Evolutionary conservation across 2,797 vertebrate genomes (phyloP), one percentile per base, ranked within the genome.

Genomic region (Ctenopoma multispine): DNA sequence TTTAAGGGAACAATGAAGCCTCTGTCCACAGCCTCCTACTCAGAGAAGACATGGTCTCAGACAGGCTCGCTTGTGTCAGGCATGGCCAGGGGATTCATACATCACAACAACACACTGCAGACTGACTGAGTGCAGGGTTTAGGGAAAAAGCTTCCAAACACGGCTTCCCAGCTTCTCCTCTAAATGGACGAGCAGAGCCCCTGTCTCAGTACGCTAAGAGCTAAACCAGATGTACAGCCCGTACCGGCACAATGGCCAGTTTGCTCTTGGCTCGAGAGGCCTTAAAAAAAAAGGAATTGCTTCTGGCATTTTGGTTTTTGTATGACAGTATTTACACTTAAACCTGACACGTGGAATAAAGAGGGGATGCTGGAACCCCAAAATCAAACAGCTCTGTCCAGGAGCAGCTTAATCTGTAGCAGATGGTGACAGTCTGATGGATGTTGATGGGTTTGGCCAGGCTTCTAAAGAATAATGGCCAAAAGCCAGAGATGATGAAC

Each of bases 311-410:
- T 91, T 62, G 84, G 75, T 83, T 92, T 92, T 90, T 85, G 87
- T 86, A 92, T 78, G 82, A 90, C 90, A 85, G 71, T 93, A 92
- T 94, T 93, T 93, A 92, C 84, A 92, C 88, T 92, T 85, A 87
- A 93, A 90, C 82, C 84, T 90, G 90, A 93, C 91, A 91, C 84
- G 77, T 80, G 83, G 89, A 89, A 89, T 86, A 82, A 88, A 90
- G 74, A 74, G 80, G 82, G 74, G 84, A 87, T 87, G 84, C 80
- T 83, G 67, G 82, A 79, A 69, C 84, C 73, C 85, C 66, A 36
- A 88, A 92, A 93, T 92, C 88, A 87, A 91, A 92, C 85, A 72
- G 86, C 80, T 79, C 84, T 83, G 83, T 85, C 73, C 82, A 70
- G 85, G 85, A 91, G 86, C 79, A 58, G 86, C 66, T 60, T 91